Evolutionary conservation across 2,797 vertebrate species (phyloP).

Genomic region (Buceros bicornis): DNA sequence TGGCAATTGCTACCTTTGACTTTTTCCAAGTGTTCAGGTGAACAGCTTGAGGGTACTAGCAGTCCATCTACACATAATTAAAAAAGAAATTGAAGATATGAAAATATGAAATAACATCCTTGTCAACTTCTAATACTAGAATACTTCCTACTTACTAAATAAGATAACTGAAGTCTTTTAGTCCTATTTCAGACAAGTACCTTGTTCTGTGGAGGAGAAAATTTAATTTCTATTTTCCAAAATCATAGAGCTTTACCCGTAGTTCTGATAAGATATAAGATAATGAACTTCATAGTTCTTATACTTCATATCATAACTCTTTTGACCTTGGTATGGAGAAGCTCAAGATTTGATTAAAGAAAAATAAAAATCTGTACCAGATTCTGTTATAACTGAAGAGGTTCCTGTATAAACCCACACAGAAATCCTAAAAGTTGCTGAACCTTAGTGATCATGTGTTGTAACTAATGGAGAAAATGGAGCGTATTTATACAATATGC

Average conservation of each 20-base stretch:
- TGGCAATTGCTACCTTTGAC: neutral
- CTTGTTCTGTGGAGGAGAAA: neutral
- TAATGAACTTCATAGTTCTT: neutral
- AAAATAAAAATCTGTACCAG: neutral
- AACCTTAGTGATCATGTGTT: neutral
- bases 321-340: neutral
- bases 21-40: neutral
- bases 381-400: neutral
- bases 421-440: neutral
- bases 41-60: neutral
- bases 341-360: neutral
- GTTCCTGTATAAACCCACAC: neutral
- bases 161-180: neutral
- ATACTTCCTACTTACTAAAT: neutral
- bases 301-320: neutral
- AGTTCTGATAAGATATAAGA: neutral
- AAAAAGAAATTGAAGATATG: neutral
- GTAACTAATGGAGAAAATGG: neutral
- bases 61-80: neutral
- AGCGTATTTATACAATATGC: neutral
- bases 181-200: neutral
- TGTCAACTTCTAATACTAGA: neutral
- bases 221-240: neutral
- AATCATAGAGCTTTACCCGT: neutral
- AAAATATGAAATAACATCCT: neutral